These are phyloP conservation scores for Lepidurus packardi DNA, from an alignment of 1,140 invertebrate genomes.

Conservation along the genomic window DNA sequence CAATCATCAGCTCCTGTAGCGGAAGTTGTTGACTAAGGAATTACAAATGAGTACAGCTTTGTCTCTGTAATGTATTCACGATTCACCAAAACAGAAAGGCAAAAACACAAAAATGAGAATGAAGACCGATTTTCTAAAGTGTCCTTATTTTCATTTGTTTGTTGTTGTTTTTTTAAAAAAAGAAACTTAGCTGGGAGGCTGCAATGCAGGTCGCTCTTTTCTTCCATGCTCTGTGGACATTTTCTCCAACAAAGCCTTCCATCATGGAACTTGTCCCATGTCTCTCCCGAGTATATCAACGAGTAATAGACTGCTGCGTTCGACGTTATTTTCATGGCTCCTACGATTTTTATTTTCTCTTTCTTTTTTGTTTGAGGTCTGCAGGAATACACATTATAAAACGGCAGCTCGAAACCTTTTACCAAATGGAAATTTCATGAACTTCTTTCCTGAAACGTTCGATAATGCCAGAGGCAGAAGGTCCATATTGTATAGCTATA, in stretches of 20 bases:
- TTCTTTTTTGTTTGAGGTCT: background rate
- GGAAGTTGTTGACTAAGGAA: background rate
- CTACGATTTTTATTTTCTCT: background rate
- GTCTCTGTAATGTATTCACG: background rate
- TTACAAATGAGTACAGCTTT: background rate
- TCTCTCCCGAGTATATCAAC: too few relatives aligned
- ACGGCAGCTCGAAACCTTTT: background rate
- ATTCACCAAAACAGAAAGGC: background rate
- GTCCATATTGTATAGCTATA: background rate
- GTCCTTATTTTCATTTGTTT: background rate
- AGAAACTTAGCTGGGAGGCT: too few relatives aligned
- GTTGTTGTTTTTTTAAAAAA: too few relatives aligned
- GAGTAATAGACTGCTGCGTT: too few relatives aligned
- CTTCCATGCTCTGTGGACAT: background rate
- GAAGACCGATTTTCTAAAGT: background rate
- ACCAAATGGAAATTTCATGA: background rate
- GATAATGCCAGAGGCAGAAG: background rate
- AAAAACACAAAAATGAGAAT: constrained; percentile 7
- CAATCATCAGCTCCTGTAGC: background rate
- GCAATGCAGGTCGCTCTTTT: constrained; percentile 1
- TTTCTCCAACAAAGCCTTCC: too few relatives aligned
- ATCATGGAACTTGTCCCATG: too few relatives aligned
- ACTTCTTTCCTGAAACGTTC: background rate
- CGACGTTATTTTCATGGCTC: too few relatives aligned
- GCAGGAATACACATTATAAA: background rate